Conservation (phyloP, 1,140 invertebrate species). For the Apis laboriosa region DNA sequence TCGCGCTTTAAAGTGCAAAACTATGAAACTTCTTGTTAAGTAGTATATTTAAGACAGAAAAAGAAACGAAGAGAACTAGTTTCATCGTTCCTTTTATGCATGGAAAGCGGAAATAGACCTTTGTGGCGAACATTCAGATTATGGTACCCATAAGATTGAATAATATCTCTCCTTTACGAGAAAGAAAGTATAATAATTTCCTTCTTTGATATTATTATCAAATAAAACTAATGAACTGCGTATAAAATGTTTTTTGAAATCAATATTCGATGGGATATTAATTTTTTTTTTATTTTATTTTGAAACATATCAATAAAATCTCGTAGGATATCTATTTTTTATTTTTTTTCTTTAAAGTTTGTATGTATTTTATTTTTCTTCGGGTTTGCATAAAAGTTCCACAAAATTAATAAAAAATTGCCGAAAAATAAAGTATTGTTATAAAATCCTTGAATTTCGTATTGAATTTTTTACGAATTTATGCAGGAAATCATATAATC, state of each 20-base stretch:
- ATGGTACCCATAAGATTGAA: not conserved
- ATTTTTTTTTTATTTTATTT: too few species aligned
- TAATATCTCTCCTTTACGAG: not conserved
- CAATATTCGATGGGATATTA: too few species aligned
- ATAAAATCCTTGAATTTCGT: not conserved
- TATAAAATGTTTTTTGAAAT: too few species aligned
- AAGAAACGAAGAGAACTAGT: not conserved
- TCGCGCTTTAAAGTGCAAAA: not conserved
- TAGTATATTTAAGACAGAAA: not conserved
- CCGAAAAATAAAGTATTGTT: too few species aligned
- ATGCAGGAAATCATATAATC: not conserved
- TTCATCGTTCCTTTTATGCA: not conserved
- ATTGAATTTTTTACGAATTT: not conserved
- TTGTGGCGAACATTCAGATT: not conserved
- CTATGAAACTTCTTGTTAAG: conserved; percentile 5
- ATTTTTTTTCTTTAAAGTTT: too few species aligned
- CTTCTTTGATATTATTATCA: not conserved
- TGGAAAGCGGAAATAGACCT: not conserved
- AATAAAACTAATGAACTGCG: not conserved
- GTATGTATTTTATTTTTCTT: too few species aligned
- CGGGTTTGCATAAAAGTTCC: too few species aligned
- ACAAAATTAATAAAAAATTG: too few species aligned
- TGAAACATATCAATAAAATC: too few species aligned
- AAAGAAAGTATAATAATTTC: not conserved
- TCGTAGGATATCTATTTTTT: too few species aligned